phyloP scores from a whole-genome alignment of 2,888 invertebrate species.

The Sicus ferrugineus region DNA sequence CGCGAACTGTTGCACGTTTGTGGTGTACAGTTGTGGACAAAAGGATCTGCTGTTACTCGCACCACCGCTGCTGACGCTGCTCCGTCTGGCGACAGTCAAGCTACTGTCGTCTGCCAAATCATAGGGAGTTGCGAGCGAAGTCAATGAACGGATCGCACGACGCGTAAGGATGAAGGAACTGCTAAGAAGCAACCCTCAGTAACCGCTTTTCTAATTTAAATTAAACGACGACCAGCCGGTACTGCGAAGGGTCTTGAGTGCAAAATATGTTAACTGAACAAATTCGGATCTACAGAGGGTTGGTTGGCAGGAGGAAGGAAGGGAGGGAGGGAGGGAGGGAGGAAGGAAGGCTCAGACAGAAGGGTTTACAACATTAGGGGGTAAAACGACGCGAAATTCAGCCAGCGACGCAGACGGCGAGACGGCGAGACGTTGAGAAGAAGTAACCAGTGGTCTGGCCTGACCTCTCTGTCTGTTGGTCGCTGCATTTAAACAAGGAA shows the following conservation, averaged over 20 bases:
- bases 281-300: too few relatives aligned
- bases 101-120: constrained; percentile 1
- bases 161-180: neutral
- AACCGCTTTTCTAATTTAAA: neutral
- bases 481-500: too few relatives aligned
- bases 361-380: too few relatives aligned
- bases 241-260: neutral
- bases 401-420: too few relatives aligned
- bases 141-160: neutral
- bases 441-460: too few relatives aligned
- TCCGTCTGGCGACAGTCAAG: constrained; percentile 1
- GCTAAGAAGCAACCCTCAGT: neutral
- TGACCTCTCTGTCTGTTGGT: too few relatives aligned
- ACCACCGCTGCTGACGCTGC: neutral
- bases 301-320: too few relatives aligned
- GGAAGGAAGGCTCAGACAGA: too few relatives aligned
- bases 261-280: too few relatives aligned
- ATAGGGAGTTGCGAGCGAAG: neutral
- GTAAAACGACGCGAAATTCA: too few relatives aligned
- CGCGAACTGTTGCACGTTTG: constrained; percentile 36
- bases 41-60: constrained; percentile 30
- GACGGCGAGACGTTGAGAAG: too few relatives aligned
- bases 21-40: constrained; percentile 41
- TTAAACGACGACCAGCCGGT: neutral
- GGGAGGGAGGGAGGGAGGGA: too few relatives aligned